A percentile compares a stretch with the other conserved stretches of the same genome.
Evolutionary conservation across 2,888 invertebrate genomes (phyloP).

Genomic region (Harmothoe impar): DNA sequence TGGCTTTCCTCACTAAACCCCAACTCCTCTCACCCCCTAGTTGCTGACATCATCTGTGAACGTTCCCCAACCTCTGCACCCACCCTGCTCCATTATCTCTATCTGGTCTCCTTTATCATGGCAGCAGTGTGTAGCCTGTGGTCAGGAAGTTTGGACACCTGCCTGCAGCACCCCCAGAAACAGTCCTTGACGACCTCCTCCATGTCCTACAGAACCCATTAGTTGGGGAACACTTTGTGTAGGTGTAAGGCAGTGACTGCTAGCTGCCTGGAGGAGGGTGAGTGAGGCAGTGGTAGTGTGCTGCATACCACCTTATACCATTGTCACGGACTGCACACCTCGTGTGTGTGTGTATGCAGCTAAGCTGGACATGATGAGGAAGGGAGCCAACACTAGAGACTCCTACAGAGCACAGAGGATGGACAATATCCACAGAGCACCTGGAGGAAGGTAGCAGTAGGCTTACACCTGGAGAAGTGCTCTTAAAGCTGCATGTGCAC

Average conservation of each 20-base stretch:
- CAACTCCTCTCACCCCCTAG: no score
- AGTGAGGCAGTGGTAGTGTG: no score
- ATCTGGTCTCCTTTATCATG: neutral
- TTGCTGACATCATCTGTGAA: no score
- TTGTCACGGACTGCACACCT: neutral
- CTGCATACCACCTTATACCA: neutral
- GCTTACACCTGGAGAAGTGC: no score
- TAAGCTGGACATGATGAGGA: constrained; percentile 15
- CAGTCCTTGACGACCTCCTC: neutral
- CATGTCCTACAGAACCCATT: neutral
- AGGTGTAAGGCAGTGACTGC: neutral
- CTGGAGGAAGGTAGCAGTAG: no score
- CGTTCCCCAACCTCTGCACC: no score
- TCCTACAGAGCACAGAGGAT: neutral
- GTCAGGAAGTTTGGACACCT: constrained; percentile 23
- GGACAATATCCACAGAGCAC: no score
- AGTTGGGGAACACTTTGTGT: neutral
- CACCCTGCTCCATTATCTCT: neutral
- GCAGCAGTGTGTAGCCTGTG: neutral
- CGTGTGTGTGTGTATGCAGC: neutral
- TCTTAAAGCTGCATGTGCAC: no score
- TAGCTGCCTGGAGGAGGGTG: neutral
- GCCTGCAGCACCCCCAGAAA: neutral
- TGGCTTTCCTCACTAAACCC: no score
- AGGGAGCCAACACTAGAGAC: neutral